A percentile compares a stretch with the other conserved stretches of the same genome.
Conservation (phyloP, 2,888 invertebrate species). For the Sphinx pinastri region DNA sequence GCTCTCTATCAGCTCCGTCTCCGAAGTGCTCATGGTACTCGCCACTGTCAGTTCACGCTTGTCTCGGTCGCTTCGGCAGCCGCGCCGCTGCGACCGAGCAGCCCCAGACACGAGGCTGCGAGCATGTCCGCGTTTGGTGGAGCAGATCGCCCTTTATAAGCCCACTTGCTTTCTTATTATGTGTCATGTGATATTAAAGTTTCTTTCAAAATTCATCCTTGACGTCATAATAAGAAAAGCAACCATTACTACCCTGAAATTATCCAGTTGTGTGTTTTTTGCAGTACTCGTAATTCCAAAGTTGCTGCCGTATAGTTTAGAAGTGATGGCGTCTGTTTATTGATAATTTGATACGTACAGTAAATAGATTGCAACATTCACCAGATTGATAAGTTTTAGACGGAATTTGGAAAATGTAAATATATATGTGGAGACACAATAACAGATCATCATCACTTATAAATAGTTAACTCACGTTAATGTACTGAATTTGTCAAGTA, state of each 20-base stretch:
- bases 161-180: constrained; percentile 82
- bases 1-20: constrained; percentile 98
- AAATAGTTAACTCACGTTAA: neutral
- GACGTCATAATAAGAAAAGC: constrained; percentile 78
- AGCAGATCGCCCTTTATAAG: constrained; percentile 76
- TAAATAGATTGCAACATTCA: neutral
- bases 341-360: constrained; percentile 1
- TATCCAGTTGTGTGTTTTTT: constrained; percentile 73
- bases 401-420: neutral
- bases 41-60: constrained; percentile 79
- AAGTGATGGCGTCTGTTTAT: constrained; percentile 62
- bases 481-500: constrained; percentile 15
- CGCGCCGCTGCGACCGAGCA: constrained; percentile 78
- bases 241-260: constrained; percentile 68
- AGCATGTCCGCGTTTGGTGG: constrained; percentile 81
- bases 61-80: constrained; percentile 70
- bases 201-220: constrained; percentile 45
- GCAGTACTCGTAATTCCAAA: constrained; percentile 83
- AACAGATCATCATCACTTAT: constrained; percentile 47
- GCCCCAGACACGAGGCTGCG: constrained; percentile 84
- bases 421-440: neutral
- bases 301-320: constrained; percentile 56
- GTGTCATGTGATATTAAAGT: constrained; percentile 51
- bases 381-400: constrained; percentile 16
- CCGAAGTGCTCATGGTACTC: constrained; percentile 98